These are phyloP conservation scores for Trichonephila clavata DNA, from an alignment of 1,140 invertebrate genomes.

Conservation along the genomic window DNA sequence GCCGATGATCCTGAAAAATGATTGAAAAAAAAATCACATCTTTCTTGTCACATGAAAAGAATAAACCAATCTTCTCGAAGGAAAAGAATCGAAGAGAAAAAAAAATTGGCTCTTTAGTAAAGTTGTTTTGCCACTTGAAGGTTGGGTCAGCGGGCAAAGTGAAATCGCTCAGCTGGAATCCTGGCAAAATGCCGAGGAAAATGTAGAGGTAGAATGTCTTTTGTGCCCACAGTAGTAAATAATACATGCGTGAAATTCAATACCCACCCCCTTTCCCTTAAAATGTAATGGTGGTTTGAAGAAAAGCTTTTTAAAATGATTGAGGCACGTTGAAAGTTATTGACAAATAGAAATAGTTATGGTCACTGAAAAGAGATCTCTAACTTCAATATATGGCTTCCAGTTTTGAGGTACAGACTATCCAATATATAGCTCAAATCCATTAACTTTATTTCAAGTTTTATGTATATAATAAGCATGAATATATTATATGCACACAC, in stretches of 20 bases:
- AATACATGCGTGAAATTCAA: slow-evolving; percentile 47
- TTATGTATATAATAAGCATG: neutral
- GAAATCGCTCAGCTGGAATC: slow-evolving; percentile 27
- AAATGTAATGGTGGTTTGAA: neutral
- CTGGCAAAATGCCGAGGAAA: slow-evolving; percentile 17
- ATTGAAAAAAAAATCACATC: neutral
- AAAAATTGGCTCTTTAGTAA: neutral
- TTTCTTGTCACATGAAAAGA: neutral
- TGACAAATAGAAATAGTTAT: neutral
- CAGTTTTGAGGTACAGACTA: neutral
- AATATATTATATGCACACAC: too few species aligned
- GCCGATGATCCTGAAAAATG: neutral
- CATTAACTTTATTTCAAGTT: neutral
- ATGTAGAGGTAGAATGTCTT: slow-evolving; percentile 46
- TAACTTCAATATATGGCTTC: neutral
- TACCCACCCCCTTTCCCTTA: neutral
- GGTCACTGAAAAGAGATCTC: neutral
- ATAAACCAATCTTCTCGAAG: neutral
- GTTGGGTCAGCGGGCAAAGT: slow-evolving; percentile 13
- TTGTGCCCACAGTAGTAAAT: slow-evolving; percentile 32
- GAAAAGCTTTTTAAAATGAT: slow-evolving; percentile 22
- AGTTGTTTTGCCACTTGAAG: slow-evolving; percentile 44
- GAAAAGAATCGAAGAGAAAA: neutral
- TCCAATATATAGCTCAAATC: neutral
- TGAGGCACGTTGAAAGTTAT: neutral